Conservation (phyloP, 1,140 invertebrate species). For the Mycetomoellerius zeteki region DNA sequence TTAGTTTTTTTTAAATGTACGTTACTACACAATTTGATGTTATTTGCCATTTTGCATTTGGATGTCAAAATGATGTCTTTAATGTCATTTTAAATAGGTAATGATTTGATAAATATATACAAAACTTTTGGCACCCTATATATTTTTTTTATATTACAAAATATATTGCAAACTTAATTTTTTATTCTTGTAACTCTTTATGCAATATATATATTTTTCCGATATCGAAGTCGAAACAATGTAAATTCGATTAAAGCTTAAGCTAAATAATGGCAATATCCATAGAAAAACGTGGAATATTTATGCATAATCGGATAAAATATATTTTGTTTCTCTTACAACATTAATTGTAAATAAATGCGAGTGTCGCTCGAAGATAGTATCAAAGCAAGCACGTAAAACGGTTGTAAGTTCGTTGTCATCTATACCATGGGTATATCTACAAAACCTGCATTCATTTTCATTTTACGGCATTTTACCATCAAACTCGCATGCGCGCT, state of each 20-base stretch:
- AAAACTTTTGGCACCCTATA: too few relatives aligned
- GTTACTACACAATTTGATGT: too few relatives aligned
- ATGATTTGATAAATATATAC: too few relatives aligned
- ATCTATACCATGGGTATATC: neutral
- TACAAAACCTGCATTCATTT: conserved; percentile 20
- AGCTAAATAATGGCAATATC: neutral
- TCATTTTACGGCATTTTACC: conserved; percentile 46
- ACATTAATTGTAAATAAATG: neutral
- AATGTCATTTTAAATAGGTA: too few relatives aligned
- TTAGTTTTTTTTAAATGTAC: too few relatives aligned
- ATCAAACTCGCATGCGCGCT: neutral
- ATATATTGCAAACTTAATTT: neutral
- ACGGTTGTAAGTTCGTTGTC: conserved; percentile 19
- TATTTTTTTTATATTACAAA: neutral
- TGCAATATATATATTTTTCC: neutral
- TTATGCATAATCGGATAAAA: neutral
- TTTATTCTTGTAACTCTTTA: neutral
- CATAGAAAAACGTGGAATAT: neutral
- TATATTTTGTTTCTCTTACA: neutral
- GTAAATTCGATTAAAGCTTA: neutral
- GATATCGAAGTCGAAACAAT: neutral
- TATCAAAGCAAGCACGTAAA: neutral
- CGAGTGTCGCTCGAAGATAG: neutral
- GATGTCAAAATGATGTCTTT: too few relatives aligned
- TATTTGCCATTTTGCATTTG: too few relatives aligned